Evolutionary conservation across 1,140 invertebrate species (phyloP).

Genomic region (Atta texana): DNA sequence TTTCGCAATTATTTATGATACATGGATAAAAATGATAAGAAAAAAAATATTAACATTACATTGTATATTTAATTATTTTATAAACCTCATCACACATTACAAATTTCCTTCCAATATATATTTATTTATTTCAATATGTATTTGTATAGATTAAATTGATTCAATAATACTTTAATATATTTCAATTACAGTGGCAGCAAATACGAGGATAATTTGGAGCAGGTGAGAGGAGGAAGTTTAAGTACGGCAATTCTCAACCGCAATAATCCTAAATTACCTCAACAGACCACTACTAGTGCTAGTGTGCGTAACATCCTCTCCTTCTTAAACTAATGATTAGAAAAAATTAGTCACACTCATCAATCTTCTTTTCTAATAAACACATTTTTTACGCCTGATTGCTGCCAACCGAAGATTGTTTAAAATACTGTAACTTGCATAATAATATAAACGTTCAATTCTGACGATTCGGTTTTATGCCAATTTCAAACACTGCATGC

Average conservation of each 20-base stretch:
- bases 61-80: conserved; percentile 14
- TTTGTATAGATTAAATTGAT: conserved; percentile 17
- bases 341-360: neutral
- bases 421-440: neutral
- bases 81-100: neutral
- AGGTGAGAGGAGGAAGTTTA: conserved; percentile 86
- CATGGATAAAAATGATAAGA: neutral
- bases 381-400: neutral
- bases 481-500: conserved; percentile 19
- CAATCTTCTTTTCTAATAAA: neutral
- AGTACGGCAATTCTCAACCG: conserved; percentile 83
- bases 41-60: neutral
- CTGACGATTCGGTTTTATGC: neutral
- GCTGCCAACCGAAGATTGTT: too few relatives aligned
- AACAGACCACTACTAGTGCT: conserved; percentile 70
- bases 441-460: conserved; percentile 9
- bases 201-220: conserved; percentile 91
- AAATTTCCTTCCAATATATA: neutral
- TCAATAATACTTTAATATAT: conserved; percentile 23
- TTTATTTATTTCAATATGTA: neutral
- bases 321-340: conserved; percentile 55
- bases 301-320: conserved; percentile 78
- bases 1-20: neutral
- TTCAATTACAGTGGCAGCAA: conserved; percentile 88
- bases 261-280: conserved; percentile 75